Conservation (phyloP, 2,888 invertebrate genomes). For the Camponotus fellah region DNA sequence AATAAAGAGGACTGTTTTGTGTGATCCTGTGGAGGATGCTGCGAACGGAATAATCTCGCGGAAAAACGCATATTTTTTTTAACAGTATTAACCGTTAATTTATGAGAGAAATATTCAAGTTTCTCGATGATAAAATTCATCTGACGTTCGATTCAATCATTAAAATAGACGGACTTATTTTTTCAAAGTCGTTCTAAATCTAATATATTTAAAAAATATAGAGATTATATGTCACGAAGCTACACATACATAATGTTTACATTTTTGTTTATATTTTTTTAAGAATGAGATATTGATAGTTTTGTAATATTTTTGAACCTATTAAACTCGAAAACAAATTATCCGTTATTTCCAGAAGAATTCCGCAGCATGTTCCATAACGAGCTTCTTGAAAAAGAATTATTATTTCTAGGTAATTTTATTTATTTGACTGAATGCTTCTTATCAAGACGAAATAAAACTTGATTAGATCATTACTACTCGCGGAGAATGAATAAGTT, state of each 20-base stretch:
- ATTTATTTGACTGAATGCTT: conserved; percentile 15
- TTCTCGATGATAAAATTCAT: neutral
- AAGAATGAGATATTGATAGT: neutral
- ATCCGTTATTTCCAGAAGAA: neutral
- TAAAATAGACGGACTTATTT: neutral
- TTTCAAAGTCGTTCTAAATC: neutral
- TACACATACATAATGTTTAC: neutral
- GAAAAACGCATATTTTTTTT: neutral
- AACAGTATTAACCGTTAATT: neutral
- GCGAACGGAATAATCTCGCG: neutral
- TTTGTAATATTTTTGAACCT: neutral
- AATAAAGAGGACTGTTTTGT: neutral
- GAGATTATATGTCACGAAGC: neutral
- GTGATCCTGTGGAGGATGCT: neutral
- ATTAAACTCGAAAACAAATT: neutral
- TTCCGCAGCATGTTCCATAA: neutral
- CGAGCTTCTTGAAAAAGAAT: neutral
- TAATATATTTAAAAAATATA: neutral
- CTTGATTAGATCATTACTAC: neutral
- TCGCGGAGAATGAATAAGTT: neutral
- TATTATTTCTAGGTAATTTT: neutral
- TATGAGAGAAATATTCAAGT: neutral
- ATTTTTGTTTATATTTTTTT: neutral
- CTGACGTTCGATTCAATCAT: neutral
- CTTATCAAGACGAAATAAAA: neutral